These are phyloP conservation scores for Polyodon spathula DNA, from an alignment of 2,113 vertebrate species.

Conservation along the genomic window DNA sequence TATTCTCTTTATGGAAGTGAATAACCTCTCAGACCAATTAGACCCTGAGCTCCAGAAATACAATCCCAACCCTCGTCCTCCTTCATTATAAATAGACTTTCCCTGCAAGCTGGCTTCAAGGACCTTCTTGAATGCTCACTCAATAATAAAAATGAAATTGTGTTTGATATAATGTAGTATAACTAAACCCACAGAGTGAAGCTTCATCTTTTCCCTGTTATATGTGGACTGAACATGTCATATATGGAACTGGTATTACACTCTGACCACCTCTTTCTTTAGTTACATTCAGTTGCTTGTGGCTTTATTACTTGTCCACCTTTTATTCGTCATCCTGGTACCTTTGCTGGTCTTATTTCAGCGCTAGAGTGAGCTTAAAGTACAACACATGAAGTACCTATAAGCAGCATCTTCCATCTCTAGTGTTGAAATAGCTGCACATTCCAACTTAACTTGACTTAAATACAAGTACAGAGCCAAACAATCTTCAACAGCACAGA, in stretches of 20 bases:
- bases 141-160: not conserved
- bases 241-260: not conserved
- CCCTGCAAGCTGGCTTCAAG: slow-evolving; percentile 37
- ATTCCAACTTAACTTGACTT: too few species aligned
- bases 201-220: not conserved
- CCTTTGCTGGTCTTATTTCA: too few species aligned
- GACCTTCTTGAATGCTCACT: slow-evolving; percentile 6
- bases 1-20: slow-evolving; percentile 89
- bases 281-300: too few species aligned
- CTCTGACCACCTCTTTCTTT: not conserved
- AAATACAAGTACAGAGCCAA: too few species aligned
- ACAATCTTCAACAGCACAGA: too few species aligned
- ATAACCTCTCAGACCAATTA: slow-evolving; percentile 83
- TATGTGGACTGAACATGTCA: too few species aligned
- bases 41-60: slow-evolving; percentile 73
- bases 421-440: too few species aligned
- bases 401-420: too few species aligned
- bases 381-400: too few species aligned
- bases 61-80: slow-evolving; percentile 42
- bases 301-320: too few species aligned
- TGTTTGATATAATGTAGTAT: not conserved
- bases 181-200: not conserved
- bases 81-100: slow-evolving; percentile 62
- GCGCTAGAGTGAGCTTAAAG: too few species aligned
- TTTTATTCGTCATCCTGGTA: too few species aligned